phyloP scores from a whole-genome alignment of 1,140 invertebrate genomes.

The Ericerus pela region DNA sequence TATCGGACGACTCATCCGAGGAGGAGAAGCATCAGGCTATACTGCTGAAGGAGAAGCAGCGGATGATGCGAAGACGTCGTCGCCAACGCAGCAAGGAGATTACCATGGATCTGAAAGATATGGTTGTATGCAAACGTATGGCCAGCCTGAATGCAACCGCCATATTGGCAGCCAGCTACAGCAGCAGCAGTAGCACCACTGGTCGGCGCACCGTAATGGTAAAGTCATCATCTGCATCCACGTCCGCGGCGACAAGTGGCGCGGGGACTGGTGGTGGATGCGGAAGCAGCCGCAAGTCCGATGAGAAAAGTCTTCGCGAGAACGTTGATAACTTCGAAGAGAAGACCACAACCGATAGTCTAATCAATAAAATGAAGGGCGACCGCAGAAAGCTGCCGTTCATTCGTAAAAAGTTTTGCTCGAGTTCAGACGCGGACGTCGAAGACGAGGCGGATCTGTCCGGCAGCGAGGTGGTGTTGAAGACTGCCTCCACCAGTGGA shows the following conservation, averaged over 20 bases:
- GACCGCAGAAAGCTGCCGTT: slow-evolving; percentile 1
- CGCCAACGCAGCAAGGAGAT: slow-evolving; percentile 45
- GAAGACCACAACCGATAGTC: slow-evolving; percentile 19
- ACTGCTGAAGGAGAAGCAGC: slow-evolving; percentile 30
- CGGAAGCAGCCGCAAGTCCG: slow-evolving; percentile 18
- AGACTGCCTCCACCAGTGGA: background rate
- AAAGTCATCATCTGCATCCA: slow-evolving; percentile 5
- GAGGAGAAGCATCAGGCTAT: slow-evolving; percentile 21
- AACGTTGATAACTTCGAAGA: slow-evolving; percentile 21
- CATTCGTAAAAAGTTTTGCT: background rate
- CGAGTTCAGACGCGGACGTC: slow-evolving; percentile 18
- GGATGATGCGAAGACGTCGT: slow-evolving; percentile 19
- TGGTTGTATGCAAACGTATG: slow-evolving; percentile 79
- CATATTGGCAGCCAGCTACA: slow-evolving; percentile 77
- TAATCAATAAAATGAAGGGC: slow-evolving; percentile 5
- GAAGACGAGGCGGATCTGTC: slow-evolving; percentile 33
- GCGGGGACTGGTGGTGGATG: slow-evolving; percentile 1
- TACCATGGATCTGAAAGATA: slow-evolving; percentile 69
- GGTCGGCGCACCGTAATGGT: background rate
- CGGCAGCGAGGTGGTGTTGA: slow-evolving; percentile 29
- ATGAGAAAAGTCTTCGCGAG: slow-evolving; percentile 30
- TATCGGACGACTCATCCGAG: slow-evolving; percentile 16
- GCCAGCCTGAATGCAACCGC: slow-evolving; percentile 83
- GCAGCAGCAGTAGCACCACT: slow-evolving; percentile 35
- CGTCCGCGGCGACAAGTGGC: background rate